Percentiles rank a stretch among this genome's conserved stretches.
phyloP scores from a whole-genome alignment of 2,888 invertebrate genomes.

The Drosophila setosimentum region DNA sequence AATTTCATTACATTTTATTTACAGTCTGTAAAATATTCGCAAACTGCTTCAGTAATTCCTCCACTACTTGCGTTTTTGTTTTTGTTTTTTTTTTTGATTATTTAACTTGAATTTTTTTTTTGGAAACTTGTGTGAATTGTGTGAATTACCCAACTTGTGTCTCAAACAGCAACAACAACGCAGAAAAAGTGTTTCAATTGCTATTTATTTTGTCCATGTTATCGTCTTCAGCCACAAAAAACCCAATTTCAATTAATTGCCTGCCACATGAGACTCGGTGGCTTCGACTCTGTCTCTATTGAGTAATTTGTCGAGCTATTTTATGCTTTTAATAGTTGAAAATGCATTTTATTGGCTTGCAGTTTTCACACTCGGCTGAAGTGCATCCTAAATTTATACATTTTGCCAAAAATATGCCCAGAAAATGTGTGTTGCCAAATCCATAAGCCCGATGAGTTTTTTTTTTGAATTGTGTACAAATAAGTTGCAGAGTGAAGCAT shows the following conservation, averaged over 20 bases:
- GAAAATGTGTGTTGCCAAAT: constrained; percentile 16
- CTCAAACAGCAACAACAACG: constrained; percentile 4
- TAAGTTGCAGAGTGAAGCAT: constrained; percentile 1
- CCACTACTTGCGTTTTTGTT: constrained; percentile 16
- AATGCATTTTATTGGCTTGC: constrained; percentile 57
- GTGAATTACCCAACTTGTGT: constrained; percentile 25
- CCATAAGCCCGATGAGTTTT: constrained; percentile 11
- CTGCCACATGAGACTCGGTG: constrained; percentile 45
- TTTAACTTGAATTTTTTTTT: constrained; percentile 40
- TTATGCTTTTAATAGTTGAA: constrained; percentile 44
- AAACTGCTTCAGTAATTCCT: constrained; percentile 1
- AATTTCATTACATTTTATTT: constrained; percentile 80
- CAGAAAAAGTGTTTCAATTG: constrained; percentile 50
- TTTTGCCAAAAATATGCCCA: constrained; percentile 18
- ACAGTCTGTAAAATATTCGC: constrained; percentile 59
- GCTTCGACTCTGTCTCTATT: constrained; percentile 3
- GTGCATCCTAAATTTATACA: constrained; percentile 32
- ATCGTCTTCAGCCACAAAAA: constrained; percentile 41
- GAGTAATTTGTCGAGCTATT: constrained; percentile 38
- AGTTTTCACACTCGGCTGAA: constrained; percentile 56
- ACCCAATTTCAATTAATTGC: constrained; percentile 71
- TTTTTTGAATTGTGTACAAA: constrained; percentile 22
- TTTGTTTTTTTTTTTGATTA: background rate
- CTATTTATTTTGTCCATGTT: constrained; percentile 50
- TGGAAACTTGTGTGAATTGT: constrained; percentile 40